Evolutionary conservation across 1,140 invertebrate species (phyloP), one percentile per base, ranked within the genome.

Genomic region (Trichomalopsis sarcophagae): DNA sequence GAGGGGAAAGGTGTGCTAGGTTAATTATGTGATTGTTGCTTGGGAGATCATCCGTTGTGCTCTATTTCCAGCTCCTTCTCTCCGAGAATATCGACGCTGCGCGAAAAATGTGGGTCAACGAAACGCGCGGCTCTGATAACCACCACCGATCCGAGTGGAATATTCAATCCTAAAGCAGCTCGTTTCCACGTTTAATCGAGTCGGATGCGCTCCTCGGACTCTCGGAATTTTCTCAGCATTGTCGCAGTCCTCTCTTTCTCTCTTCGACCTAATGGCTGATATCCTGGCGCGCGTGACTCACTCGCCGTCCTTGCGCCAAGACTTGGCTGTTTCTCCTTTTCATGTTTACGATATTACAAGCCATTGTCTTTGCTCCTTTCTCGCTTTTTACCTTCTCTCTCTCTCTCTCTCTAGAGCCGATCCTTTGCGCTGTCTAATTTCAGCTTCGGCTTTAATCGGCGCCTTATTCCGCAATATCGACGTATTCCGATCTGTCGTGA

Each of bases 221-320:
- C 81, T 76, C 75, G 85, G 88, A 88, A 90, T 90, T 90, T 93
- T 93, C 91, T 90, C 91, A 92, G 89, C 90, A 92, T 92, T 93
- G 91, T 91, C 89, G 85, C 89, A 89, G 90, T 62, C 90, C 86
- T 21, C 55, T 62, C 55, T 62, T 14, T 62, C 55, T 62, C 55
- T 62, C 55, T 5, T 62, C 55, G 55, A 88, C 87, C 88, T 92
- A 92, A 93, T 91, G 86, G 89, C 87, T 90, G 90, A 92, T 92
- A 92, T 93, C 91, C 91, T 90, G 73, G 30, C 81, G 90, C 79
- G 90, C 81, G 85, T 90, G 90, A 91, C 87, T 89, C 88, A 90
- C 68, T 44, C 33, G 33, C 79, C 68, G 44, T 78, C 75, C 81
- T 74, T 80, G 27, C 55, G 27, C 55, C 76, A 77, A 62, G 14